Percentiles rank a stretch among this genome's conserved stretches.
Evolutionary conservation across 2,888 invertebrate genomes (phyloP).

Genomic region (Sylvicola cinctus): DNA sequence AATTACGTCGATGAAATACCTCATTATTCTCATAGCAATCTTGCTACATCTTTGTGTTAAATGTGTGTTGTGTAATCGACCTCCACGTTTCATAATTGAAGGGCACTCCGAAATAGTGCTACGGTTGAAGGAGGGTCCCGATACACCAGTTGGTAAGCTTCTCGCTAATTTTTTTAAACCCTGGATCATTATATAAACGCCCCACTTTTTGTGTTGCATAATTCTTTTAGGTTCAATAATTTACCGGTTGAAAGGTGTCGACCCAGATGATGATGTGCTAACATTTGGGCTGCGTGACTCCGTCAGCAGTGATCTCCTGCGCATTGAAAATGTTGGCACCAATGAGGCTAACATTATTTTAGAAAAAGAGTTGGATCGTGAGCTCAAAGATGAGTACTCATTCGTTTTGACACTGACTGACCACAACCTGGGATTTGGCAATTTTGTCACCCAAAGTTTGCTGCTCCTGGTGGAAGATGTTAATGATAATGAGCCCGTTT

Average conservation of each 20-base stretch:
- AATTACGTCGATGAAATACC: too few species aligned
- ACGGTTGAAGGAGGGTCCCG: constrained; percentile 68
- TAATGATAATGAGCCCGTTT: constrained; percentile 78
- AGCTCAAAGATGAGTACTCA: constrained; percentile 78
- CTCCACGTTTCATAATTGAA: constrained; percentile 72
- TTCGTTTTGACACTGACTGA: constrained; percentile 76
- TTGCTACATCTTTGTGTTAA: too few species aligned
- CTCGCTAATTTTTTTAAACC: neutral
- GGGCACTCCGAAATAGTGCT: constrained; percentile 82
- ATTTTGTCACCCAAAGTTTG: constrained; percentile 76
- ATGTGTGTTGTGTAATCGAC: constrained; percentile 36
- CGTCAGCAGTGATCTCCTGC: constrained; percentile 61
- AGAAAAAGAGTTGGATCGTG: constrained; percentile 75
- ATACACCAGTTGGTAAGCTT: constrained; percentile 54
- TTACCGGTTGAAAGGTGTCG: constrained; percentile 60
- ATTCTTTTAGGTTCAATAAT: constrained; percentile 50
- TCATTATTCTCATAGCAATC: too few species aligned
- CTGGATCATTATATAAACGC: neutral
- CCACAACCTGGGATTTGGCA: constrained; percentile 66
- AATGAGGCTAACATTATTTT: constrained; percentile 76
- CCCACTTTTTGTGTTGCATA: constrained; percentile 1
- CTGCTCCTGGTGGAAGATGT: constrained; percentile 76
- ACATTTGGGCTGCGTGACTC: constrained; percentile 65
- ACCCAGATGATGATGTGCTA: constrained; percentile 69
- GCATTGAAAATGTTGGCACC: constrained; percentile 58